Conservation (phyloP, 2,888 invertebrate species). For the Luperina nickerlii region DNA sequence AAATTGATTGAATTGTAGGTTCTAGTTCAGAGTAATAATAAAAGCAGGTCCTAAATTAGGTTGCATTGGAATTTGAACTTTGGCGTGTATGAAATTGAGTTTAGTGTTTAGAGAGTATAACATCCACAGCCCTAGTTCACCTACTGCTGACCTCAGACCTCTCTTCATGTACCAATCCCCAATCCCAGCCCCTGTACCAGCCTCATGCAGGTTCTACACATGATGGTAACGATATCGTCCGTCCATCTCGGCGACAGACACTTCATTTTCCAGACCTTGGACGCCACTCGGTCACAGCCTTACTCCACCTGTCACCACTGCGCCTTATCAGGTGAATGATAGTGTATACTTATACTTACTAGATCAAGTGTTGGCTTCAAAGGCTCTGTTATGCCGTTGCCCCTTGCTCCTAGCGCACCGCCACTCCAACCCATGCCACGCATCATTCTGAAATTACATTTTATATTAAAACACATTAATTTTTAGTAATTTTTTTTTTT, state of each 20-base stretch:
- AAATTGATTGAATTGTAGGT: background rate
- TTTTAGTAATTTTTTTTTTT: too few species aligned
- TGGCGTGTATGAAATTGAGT: background rate
- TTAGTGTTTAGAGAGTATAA: background rate
- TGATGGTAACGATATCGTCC: too few species aligned
- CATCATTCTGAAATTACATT: constrained; percentile 88
- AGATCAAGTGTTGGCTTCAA: constrained; percentile 78
- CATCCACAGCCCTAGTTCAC: background rate
- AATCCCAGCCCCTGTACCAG: too few species aligned
- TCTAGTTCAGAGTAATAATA: background rate
- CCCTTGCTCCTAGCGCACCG: constrained; percentile 92
- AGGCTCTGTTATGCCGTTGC: constrained; percentile 92
- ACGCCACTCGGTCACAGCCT: too few species aligned
- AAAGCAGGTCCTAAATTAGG: background rate
- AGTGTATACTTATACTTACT: constrained; percentile 69
- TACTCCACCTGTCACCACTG: too few species aligned
- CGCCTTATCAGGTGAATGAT: background rate
- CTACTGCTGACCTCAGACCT: background rate
- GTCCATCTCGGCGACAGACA: too few species aligned
- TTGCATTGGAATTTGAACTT: background rate
- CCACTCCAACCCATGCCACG: constrained; percentile 93
- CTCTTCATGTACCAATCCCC: too few species aligned
- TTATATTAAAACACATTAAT: background rate
- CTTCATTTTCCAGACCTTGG: too few species aligned
- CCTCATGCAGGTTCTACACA: too few species aligned